Conservation (phyloP, 2,797 vertebrate species). For the Pseudomugil gertrudae region DNA sequence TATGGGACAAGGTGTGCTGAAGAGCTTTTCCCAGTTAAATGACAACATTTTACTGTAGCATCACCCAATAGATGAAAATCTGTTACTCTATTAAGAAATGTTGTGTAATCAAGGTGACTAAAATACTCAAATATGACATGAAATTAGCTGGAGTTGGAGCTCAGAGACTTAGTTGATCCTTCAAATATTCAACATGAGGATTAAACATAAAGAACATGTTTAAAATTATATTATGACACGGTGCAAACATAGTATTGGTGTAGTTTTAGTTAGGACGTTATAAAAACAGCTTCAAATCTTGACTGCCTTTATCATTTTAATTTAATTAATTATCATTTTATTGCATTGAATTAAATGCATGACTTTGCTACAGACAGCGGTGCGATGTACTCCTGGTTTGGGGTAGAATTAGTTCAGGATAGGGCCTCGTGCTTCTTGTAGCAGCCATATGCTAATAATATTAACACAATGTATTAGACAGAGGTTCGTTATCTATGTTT, state of each 20-base stretch:
- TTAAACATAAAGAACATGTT: not conserved
- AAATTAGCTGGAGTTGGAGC: not conserved
- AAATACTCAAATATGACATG: not conserved
- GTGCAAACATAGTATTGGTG: not conserved
- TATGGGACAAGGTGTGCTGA: slow-evolving; percentile 15
- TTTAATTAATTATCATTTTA: too few relatives aligned
- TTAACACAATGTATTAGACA: not conserved
- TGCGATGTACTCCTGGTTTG: slow-evolving; percentile 14
- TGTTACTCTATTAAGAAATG: not conserved
- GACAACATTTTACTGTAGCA: not conserved
- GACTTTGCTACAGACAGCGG: not conserved
- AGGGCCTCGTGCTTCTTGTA: slow-evolving; percentile 57
- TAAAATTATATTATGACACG: not conserved
- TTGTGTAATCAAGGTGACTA: not conserved
- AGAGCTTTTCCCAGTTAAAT: not conserved
- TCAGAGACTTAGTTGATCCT: not conserved
- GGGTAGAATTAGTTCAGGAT: slow-evolving; percentile 9
- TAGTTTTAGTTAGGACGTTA: not conserved
- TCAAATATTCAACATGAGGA: not conserved
- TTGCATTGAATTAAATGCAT: not conserved
- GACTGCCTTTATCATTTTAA: not conserved
- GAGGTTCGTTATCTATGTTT: not conserved
- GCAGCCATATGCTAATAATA: slow-evolving; percentile 38
- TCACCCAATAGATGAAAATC: not conserved
- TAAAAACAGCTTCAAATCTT: not conserved